Conservation (phyloP, 2,888 invertebrate species). For the Acanthosoma haemorrhoidale region DNA sequence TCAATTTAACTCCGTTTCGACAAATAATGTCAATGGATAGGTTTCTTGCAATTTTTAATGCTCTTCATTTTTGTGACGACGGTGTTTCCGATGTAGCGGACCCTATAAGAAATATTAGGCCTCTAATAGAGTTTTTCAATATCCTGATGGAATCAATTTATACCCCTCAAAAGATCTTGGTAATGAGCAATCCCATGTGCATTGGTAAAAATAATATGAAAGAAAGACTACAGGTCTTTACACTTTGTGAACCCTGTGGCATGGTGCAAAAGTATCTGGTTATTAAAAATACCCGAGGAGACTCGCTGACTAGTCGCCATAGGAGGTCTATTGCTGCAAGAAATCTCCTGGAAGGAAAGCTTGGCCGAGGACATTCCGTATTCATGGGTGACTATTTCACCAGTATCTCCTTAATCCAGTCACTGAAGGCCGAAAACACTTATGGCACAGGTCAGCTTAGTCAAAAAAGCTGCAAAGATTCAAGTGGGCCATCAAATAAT, state of each 20-base stretch:
- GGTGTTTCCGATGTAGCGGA: slow-evolving; percentile 41
- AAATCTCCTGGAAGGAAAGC: slow-evolving; percentile 30
- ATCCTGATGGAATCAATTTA: slow-evolving; percentile 43
- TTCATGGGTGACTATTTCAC: slow-evolving; percentile 33
- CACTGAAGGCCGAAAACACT: slow-evolving; percentile 36
- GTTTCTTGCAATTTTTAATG: slow-evolving; percentile 44
- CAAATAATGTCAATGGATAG: slow-evolving; percentile 44
- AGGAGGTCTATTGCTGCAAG: slow-evolving; percentile 26
- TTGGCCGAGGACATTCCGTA: slow-evolving; percentile 37
- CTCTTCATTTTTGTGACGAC: slow-evolving; percentile 42
- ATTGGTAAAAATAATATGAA: background rate
- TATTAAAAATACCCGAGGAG: slow-evolving; percentile 36
- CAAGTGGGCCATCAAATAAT: background rate
- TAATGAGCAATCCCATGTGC: slow-evolving; percentile 40
- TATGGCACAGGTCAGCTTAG: slow-evolving; percentile 46
- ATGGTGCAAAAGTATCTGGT: slow-evolving; percentile 41
- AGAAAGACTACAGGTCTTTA: slow-evolving; percentile 44
- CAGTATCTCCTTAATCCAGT: slow-evolving; percentile 22
- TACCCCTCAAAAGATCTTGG: slow-evolving; percentile 42
- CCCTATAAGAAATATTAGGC: slow-evolving; percentile 41
- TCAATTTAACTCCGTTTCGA: slow-evolving; percentile 43
- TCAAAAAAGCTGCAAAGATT: background rate
- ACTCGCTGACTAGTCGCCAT: slow-evolving; percentile 40
- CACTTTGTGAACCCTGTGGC: slow-evolving; percentile 45
- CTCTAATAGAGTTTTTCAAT: slow-evolving; percentile 45